Evolutionary conservation across 2,113 vertebrate genomes (phyloP).

Genomic region (Athene noctua): DNA sequence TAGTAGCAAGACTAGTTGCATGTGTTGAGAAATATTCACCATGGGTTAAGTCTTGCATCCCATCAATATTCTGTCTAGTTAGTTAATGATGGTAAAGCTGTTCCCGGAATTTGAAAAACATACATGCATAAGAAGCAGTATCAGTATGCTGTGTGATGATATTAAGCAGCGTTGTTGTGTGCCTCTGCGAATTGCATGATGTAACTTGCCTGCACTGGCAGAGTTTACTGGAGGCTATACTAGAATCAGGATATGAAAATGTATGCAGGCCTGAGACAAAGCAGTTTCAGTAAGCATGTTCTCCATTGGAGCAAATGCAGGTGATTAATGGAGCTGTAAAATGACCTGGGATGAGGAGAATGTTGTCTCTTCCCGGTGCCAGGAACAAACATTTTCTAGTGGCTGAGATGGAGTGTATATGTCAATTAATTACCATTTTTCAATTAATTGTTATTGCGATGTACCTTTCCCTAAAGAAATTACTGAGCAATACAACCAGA

Average conservation of each 20-base stretch:
- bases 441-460: constrained; percentile 5
- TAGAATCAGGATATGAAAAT: not conserved
- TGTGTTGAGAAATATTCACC: not conserved
- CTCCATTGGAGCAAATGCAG: not conserved
- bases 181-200: not conserved
- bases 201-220: not conserved
- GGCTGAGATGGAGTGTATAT: constrained; percentile 1
- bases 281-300: not conserved
- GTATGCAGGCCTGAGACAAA: not conserved
- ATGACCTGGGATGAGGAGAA: not conserved
- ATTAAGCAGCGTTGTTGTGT: not conserved
- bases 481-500: not conserved
- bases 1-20: not conserved
- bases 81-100: not conserved
- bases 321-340: constrained; percentile 36
- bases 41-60: not conserved
- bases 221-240: not conserved
- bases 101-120: not conserved
- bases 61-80: not conserved
- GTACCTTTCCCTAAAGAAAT: constrained; percentile 23
- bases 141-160: not conserved
- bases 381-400: not conserved
- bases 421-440: constrained; percentile 52
- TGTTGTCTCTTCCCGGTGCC: not conserved
- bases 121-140: not conserved